Percentiles rank a stretch among this genome's conserved stretches.
Conservation (phyloP, 2,797 vertebrate genomes). For the Vipera ursinii region DNA sequence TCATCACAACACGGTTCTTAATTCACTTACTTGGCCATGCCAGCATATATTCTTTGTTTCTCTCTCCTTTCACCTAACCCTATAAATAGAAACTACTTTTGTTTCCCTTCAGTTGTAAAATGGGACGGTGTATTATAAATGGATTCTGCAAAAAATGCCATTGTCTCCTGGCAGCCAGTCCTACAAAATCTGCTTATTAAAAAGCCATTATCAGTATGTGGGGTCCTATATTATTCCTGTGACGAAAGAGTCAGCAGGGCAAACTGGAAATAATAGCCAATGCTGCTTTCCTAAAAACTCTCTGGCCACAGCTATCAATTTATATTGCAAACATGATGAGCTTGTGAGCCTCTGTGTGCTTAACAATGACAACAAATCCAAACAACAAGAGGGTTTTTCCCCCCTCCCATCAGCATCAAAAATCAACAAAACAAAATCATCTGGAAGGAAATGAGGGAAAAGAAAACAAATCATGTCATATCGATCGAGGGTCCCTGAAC, state of each 20-base stretch:
- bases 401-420: neutral
- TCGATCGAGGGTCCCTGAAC: neutral
- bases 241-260: constrained; percentile 27
- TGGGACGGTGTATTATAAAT: neutral
- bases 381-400: neutral
- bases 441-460: neutral
- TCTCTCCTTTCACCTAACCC: neutral
- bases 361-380: neutral
- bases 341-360: neutral
- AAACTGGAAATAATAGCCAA: constrained; percentile 15
- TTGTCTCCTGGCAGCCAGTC: neutral
- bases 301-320: neutral
- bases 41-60: neutral
- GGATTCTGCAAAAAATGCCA: neutral
- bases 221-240: neutral
- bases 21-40: neutral
- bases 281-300: neutral
- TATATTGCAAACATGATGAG: neutral
- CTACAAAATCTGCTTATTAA: constrained; percentile 9
- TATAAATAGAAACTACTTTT: neutral
- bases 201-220: neutral
- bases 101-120: constrained; percentile 16
- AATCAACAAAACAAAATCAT: neutral
- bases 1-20: constrained; percentile 10
- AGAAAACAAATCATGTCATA: neutral